Percentiles rank a stretch among this genome's conserved stretches.
Conservation (phyloP, 2,888 invertebrate species). For the Odontocerum albicorne region DNA sequence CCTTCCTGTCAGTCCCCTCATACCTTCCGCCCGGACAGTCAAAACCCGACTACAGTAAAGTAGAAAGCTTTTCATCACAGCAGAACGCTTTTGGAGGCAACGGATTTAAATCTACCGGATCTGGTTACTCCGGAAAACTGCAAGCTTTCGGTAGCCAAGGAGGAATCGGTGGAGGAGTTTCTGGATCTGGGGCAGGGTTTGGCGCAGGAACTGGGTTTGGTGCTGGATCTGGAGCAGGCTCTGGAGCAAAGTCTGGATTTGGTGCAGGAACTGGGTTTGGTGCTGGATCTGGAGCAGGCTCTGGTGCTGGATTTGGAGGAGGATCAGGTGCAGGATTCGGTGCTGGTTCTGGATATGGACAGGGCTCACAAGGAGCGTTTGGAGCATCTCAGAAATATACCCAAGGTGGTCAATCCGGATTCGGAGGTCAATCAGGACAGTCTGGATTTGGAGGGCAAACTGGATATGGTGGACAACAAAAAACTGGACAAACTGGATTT, state of each 20-base stretch:
- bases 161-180: constrained; percentile 1
- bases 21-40: constrained; percentile 3
- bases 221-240: not conserved
- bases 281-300: constrained; percentile 1
- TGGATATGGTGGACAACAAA: not conserved
- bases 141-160: constrained; percentile 11
- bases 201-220: not conserved
- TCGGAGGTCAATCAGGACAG: constrained; percentile 6
- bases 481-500: constrained; percentile 9
- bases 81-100: constrained; percentile 11
- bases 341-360: not conserved
- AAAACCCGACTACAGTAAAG: constrained; percentile 7
- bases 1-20: constrained; percentile 40
- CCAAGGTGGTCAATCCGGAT: constrained; percentile 5
- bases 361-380: not conserved
- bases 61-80: constrained; percentile 16
- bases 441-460: not conserved
- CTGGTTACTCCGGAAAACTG: not conserved
- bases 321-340: constrained; percentile 4
- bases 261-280: not conserved
- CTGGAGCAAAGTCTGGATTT: constrained; percentile 6
- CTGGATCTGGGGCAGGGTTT: constrained; percentile 1
- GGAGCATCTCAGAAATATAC: constrained; percentile 1
- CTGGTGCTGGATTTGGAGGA: not conserved
- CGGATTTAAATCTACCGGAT: constrained; percentile 1